Evolutionary conservation across 92 coral and sea anemone genomes (phyloP).

Genomic region (Phymanthus crucifer): DNA sequence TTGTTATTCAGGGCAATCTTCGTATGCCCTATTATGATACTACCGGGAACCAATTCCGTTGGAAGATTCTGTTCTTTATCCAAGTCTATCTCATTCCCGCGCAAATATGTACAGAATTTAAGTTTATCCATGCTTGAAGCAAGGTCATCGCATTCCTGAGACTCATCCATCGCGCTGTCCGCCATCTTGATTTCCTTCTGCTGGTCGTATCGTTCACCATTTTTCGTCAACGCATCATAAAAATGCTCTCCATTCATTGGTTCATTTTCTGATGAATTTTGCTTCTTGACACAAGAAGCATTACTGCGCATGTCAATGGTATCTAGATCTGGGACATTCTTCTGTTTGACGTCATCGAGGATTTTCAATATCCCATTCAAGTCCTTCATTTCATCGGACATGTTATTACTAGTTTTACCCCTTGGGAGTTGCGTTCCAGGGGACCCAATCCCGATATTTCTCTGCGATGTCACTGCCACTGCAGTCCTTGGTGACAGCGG

Average conservation of each 20-base stretch:
- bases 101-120: conserved; percentile 46
- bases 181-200: neutral
- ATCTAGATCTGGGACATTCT: conserved; percentile 11
- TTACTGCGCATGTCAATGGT: neutral
- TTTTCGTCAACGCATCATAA: neutral
- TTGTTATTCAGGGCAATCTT: neutral
- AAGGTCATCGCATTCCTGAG: neutral
- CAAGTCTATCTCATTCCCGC: conserved; percentile 7
- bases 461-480: neutral
- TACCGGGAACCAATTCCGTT: conserved; percentile 35
- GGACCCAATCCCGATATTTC: neutral
- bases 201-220: neutral
- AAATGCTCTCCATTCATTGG: neutral
- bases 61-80: conserved; percentile 37
- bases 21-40: conserved; percentile 35
- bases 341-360: conserved; percentile 16
- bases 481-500: neutral
- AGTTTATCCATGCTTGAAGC: conserved; percentile 29
- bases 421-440: conserved; percentile 5
- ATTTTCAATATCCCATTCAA: neutral
- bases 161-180: neutral
- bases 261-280: neutral
- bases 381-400: neutral
- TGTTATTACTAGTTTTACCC: neutral
- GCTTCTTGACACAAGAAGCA: neutral